Conservation (phyloP, 2,888 invertebrate genomes). For the Sphaerophoria taeniata region DNA sequence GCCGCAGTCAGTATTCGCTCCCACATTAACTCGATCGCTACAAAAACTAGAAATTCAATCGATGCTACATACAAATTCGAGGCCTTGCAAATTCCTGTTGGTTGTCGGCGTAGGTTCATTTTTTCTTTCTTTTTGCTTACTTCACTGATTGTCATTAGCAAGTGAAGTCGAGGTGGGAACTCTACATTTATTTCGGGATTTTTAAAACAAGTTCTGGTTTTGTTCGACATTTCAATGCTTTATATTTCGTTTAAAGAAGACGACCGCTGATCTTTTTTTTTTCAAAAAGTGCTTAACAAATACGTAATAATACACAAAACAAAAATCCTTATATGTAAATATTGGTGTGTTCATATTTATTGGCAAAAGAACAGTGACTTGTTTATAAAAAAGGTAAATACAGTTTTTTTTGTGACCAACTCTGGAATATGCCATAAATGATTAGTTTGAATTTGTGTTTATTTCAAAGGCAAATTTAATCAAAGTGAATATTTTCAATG, state of each 20-base stretch:
- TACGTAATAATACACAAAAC: neutral
- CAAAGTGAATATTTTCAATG: neutral
- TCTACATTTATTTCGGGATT: neutral
- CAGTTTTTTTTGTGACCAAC: neutral
- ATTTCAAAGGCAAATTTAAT: conserved; percentile 15
- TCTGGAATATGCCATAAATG: conserved; percentile 12
- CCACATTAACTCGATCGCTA: conserved; percentile 25
- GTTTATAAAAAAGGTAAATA: neutral
- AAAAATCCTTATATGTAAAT: conserved; percentile 26
- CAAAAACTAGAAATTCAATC: conserved; percentile 21
- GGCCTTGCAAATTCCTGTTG: conserved; percentile 20
- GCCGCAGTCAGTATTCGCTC: conserved; percentile 20
- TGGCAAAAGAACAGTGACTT: neutral
- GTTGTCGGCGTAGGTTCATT: neutral
- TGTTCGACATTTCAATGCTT: neutral
- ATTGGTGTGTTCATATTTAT: neutral
- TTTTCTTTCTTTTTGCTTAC: neutral
- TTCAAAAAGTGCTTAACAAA: neutral
- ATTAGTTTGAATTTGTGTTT: neutral
- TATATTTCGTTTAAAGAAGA: neutral
- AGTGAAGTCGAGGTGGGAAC: too few species aligned
- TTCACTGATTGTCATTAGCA: neutral
- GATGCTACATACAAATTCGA: neutral
- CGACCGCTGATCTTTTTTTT: neutral
- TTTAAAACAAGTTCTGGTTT: conserved; percentile 13